A percentile compares a stretch with the other conserved stretches of the same genome.
Conservation (phyloP, 2,888 invertebrate species). For the Nowickia ferox region DNA sequence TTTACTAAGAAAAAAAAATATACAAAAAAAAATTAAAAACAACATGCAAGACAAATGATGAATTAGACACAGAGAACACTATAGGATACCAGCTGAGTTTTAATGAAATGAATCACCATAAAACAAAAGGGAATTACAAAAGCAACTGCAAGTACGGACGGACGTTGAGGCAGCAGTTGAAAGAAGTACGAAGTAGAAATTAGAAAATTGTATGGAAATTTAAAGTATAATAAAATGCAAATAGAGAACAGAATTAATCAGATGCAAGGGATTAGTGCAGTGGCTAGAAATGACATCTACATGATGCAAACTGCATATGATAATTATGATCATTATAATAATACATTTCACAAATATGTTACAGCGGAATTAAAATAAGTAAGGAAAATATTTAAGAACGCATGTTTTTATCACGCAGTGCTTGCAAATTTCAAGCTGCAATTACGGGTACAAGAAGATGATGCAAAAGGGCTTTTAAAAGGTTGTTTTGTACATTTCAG, state of each 20-base stretch:
- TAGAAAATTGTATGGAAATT: not conserved
- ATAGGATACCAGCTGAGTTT: conserved; percentile 56
- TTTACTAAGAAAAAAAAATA: not conserved
- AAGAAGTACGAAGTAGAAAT: not conserved
- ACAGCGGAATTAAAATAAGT: conserved; percentile 13
- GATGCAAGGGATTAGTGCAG: not conserved
- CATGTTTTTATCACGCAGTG: not conserved
- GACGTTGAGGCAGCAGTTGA: not conserved
- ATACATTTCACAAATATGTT: conserved; percentile 31
- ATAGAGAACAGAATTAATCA: not conserved
- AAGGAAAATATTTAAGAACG: not conserved
- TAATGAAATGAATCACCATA: conserved; percentile 20
- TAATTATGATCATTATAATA: not conserved
- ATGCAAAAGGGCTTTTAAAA: too few relatives aligned
- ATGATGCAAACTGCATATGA: not conserved
- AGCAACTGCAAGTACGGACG: not conserved
- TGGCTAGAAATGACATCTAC: not conserved
- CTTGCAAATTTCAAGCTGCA: conserved; percentile 6
- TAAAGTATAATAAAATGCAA: not conserved
- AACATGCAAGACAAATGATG: conserved; percentile 54
- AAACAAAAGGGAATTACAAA: not conserved
- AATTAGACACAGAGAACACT: conserved; percentile 56
- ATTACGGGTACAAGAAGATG: not conserved
- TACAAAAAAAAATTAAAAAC: not conserved
- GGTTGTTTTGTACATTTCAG: too few relatives aligned